Evolutionary conservation across 2,797 vertebrate genomes (phyloP), one percentile per base, ranked within the genome.

Genomic region (Rhadinocentrus ornatus): DNA sequence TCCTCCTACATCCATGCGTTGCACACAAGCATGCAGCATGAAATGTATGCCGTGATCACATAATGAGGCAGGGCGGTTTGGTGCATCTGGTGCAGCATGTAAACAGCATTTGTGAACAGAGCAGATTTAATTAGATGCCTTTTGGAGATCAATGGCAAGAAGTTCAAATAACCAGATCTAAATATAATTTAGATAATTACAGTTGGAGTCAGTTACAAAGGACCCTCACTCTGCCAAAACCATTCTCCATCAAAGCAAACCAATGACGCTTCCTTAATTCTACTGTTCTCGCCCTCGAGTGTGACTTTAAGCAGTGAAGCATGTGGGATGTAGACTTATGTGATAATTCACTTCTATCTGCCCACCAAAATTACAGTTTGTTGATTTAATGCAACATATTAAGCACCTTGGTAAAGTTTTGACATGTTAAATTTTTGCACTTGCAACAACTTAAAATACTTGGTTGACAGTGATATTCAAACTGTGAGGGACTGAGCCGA

Each of bases 151-250:
- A 89, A 87, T 84, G 85, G 37, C 57, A 77, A 73, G 60, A 60
- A 85, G 89, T 69, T 80, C 81, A 83, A 86, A 88, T 89, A 87
- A 87, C 75, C 82, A 79, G 29, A 72, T 56, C 73, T 81, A 82
- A 86, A 75, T 73, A 75, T 76, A 61, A 85, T 91, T 85, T 79
- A 53, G 79, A 70, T 86, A 84, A 91, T 92, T 90, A 85, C 70
- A 78, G 71, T 71, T 64, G 58, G 59, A 84, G 72, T 75, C 50
- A 10, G 65, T 69, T 81, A 83, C 75, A 80, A 84, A 83, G 68
- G 58, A 27, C 59, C 66, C 48, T 44, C 29, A 61, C 56, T 37
- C 39, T 61, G 69, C 70, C 64, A 64, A 77, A 83, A 53, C 44
- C 50, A 63, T 54, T 66, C 57, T 75, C 46, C 39, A 62, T 79